Evolutionary conservation across 2,113 vertebrate species (phyloP), one percentile per base, ranked within the genome.

Genomic region (Macquaria ambigua): DNA sequence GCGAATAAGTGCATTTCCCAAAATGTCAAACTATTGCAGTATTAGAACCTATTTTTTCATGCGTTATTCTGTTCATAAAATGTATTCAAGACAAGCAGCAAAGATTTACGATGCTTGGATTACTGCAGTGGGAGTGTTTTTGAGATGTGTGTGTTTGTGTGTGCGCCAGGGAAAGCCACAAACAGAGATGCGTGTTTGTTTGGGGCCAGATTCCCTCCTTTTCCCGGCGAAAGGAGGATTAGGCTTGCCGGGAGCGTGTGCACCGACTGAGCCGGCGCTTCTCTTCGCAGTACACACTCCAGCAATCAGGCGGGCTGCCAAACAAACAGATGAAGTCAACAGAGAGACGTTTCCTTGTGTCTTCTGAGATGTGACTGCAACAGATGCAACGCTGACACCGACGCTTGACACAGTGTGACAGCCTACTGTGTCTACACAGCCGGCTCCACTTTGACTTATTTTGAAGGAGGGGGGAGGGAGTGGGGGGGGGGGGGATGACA

Each of bases 251-350:
- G 71, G 67, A 18, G 81, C 81, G 14, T 73, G 85, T 55, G 77
- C 85, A 77, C 52, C 74, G 73, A 87, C 90, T 90, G 86, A 92
- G 85, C 69, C 66, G 59, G 78, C 46, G 84, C 88, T 86, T 76
- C 86, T 74, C 88, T 79, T 77, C 80, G 77, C 90, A 90, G 86
- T 89, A 66, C 87, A 91, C 93, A 90, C 90, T 93, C 92, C 93
- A 93, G 90, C 91, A 95, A 94, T 95, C 94, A 93, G 94, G 95
- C 95, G 74, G 85, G 87, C 90, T 92, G 94, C 95, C 95, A 95
- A 93, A 94, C 93, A 94, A 93, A 95, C 93, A 94, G 85, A 94
- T 91, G 92, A 93, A 94, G 95, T 93, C 92, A 94, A 95, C 93
- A 94, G 93, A 95, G 94, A 94, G 92, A 90, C 77, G 79, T 76